These are phyloP conservation scores for Tenthredo scrophulariae DNA, from an alignment of 2,888 invertebrate species.

Conservation along the genomic window DNA sequence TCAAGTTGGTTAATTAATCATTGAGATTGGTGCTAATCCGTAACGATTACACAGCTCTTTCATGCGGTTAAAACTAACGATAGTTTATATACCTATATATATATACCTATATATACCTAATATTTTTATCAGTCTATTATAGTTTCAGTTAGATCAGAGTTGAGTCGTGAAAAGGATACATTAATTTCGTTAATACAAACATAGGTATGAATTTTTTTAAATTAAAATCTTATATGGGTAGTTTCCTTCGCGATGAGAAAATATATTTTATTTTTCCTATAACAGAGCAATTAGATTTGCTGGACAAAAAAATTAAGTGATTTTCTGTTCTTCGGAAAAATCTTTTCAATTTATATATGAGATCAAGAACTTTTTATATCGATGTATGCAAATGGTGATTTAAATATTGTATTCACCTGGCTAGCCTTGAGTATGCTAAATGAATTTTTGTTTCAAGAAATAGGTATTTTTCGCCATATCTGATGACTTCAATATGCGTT, in stretches of 20 bases:
- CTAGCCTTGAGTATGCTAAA: not conserved
- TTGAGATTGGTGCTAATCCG: conserved; percentile 1
- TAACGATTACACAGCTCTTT: conserved; percentile 1
- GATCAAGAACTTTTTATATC: not conserved
- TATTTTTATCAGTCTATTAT: not conserved
- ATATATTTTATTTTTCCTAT: no score
- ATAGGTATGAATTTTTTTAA: not conserved
- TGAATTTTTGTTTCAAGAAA: not conserved
- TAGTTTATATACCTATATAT: not conserved
- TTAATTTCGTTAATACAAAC: not conserved
- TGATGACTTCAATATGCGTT: not conserved
- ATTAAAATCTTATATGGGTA: not conserved
- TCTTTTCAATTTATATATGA: no score
- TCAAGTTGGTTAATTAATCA: conserved; percentile 1
- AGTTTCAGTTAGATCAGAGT: not conserved
- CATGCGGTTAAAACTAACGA: not conserved
- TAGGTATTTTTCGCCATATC: not conserved
- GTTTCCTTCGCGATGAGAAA: no score
- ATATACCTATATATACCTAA: not conserved
- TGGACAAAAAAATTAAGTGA: no score
- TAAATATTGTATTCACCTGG: not conserved
- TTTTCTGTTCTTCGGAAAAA: no score
- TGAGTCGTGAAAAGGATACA: not conserved
- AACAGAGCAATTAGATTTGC: not conserved
- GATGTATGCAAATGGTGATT: not conserved